A percentile compares a stretch with the other conserved stretches of the same genome.
These are phyloP conservation scores for Ivindomyrus marchei DNA, from an alignment of 2,113 vertebrate species.

Conservation along the genomic window DNA sequence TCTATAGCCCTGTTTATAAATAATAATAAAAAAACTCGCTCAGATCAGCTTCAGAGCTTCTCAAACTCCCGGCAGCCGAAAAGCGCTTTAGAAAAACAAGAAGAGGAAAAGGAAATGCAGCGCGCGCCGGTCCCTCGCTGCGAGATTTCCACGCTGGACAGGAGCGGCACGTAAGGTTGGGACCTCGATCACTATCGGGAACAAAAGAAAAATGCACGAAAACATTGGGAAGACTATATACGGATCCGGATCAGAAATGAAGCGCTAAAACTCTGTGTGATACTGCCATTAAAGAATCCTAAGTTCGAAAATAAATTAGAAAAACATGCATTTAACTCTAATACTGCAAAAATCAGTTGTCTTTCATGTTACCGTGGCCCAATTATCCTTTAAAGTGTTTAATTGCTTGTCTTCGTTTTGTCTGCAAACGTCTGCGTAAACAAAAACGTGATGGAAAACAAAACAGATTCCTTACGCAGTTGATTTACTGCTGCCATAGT, in stretches of 20 bases:
- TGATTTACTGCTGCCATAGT: neutral
- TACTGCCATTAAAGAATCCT: neutral
- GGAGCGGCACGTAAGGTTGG: neutral
- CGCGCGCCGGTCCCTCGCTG: neutral
- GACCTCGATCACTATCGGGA: neutral
- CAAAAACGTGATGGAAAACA: neutral
- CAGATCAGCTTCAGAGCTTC: neutral
- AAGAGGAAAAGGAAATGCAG: neutral
- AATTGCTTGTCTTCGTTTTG: neutral
- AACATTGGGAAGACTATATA: neutral
- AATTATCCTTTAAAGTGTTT: neutral
- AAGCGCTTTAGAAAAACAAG: neutral
- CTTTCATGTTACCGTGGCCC: neutral
- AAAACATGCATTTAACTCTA: neutral
- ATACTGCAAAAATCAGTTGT: neutral
- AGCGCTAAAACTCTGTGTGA: neutral
- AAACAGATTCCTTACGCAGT: neutral
- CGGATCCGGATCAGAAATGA: neutral
- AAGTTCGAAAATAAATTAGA: neutral
- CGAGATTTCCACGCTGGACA: neutral
- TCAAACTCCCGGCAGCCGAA: neutral
- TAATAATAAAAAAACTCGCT: neutral
- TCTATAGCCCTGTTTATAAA: neutral
- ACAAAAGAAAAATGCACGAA: neutral
- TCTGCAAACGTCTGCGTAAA: neutral